Evolutionary conservation across 2,888 invertebrate species (phyloP).

Genomic region (Galeopsomyia nigrocyanea): DNA sequence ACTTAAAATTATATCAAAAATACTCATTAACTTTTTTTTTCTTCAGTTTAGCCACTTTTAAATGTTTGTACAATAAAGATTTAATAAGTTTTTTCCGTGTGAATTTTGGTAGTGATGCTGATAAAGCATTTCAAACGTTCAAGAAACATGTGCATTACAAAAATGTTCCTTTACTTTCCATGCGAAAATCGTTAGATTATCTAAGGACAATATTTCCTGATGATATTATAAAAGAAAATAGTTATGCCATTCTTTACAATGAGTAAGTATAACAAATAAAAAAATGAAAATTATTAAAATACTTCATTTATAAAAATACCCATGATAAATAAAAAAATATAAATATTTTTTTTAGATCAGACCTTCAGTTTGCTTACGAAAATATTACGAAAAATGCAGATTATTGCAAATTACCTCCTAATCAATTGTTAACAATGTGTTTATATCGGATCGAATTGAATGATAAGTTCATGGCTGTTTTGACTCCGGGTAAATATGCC

Average conservation of each 20-base stretch:
- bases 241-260: constrained; percentile 79
- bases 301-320: background rate
- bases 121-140: constrained; percentile 62
- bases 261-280: constrained; percentile 74
- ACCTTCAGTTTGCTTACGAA: constrained; percentile 55
- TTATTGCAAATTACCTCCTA: constrained; percentile 50
- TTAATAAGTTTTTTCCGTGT: constrained; percentile 46
- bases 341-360: constrained; percentile 56
- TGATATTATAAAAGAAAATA: constrained; percentile 73
- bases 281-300: constrained; percentile 59
- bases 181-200: constrained; percentile 74
- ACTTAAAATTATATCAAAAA: constrained; percentile 8
- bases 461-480: constrained; percentile 80
- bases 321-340: background rate
- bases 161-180: constrained; percentile 73
- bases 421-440: constrained; percentile 75
- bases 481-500: constrained; percentile 6
- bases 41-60: constrained; percentile 19
- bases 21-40: background rate
- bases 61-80: background rate
- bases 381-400: constrained; percentile 52
- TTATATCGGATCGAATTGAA: constrained; percentile 81
- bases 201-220: constrained; percentile 71
- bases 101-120: constrained; percentile 45
- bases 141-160: constrained; percentile 77